Percentiles rank a stretch among this genome's conserved stretches.
Evolutionary conservation across 2,797 vertebrate species (phyloP).

Genomic region (Botia almorhae): DNA sequence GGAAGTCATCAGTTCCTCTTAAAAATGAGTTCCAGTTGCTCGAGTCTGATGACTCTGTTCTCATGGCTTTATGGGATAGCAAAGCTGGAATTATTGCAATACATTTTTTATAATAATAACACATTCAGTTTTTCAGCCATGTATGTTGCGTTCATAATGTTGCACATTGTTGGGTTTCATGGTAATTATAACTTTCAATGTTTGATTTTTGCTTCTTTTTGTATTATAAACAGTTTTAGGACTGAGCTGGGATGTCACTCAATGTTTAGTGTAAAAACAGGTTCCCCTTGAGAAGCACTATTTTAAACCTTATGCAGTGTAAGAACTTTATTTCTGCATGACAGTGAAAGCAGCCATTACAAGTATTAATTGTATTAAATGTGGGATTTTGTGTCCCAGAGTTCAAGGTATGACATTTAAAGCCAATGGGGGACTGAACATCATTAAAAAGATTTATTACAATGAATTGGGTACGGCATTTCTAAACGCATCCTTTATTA

Average conservation of each 20-base stretch:
- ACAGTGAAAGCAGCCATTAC: conserved; percentile 32
- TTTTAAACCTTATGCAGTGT: neutral
- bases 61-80: too few relatives aligned
- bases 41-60: too few relatives aligned
- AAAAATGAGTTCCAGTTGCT: too few relatives aligned
- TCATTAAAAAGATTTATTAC: conserved; percentile 82
- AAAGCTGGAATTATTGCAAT: too few relatives aligned
- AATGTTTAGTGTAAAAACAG: neutral
- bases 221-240: neutral
- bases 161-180: neutral
- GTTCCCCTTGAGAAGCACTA: neutral
- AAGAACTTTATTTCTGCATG: conserved; percentile 5
- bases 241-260: neutral
- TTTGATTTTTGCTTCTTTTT: neutral
- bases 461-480: conserved; percentile 74
- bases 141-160: neutral
- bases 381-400: conserved; percentile 72
- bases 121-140: neutral
- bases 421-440: conserved; percentile 77
- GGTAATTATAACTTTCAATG: neutral
- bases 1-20: too few relatives aligned
- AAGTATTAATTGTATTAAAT: conserved; percentile 81
- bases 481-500: conserved; percentile 72
- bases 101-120: too few relatives aligned
- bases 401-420: conserved; percentile 77